These are phyloP conservation scores for Bacillus rossius DNA, from an alignment of 1,140 invertebrate genomes.

Conservation along the genomic window DNA sequence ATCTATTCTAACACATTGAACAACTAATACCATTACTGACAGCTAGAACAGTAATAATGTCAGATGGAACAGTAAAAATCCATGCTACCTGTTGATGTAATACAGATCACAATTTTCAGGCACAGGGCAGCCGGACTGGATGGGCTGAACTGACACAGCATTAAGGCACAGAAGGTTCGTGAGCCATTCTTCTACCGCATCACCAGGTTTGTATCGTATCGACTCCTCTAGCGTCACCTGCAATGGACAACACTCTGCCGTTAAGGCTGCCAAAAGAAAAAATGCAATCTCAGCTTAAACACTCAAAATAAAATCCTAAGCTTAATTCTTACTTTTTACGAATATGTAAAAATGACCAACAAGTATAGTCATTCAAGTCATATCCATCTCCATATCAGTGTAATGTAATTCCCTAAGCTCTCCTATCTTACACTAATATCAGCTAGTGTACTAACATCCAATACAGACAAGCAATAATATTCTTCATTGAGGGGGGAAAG, in stretches of 20 bases:
- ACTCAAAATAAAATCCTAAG: background rate
- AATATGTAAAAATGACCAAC: background rate
- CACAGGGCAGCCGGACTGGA: conserved; percentile 75
- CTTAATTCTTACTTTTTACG: background rate
- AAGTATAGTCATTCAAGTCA: background rate
- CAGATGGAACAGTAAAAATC: background rate
- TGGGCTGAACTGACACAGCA: conserved; percentile 56
- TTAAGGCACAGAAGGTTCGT: conserved; percentile 90
- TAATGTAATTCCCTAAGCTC: too few relatives aligned
- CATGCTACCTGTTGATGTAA: conserved; percentile 61
- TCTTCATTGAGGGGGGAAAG: too few relatives aligned
- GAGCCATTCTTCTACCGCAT: conserved; percentile 90
- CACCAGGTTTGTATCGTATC: conserved; percentile 87
- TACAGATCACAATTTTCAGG: conserved; percentile 88
- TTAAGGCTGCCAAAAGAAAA: too few relatives aligned
- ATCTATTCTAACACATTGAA: too few relatives aligned
- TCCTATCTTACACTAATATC: too few relatives aligned
- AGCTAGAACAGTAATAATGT: too few relatives aligned
- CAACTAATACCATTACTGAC: too few relatives aligned
- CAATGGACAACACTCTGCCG: too few relatives aligned
- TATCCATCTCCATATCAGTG: background rate
- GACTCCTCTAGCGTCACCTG: conserved; percentile 81
- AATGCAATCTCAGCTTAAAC: background rate
- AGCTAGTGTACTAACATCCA: too few relatives aligned
- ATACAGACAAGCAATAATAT: too few relatives aligned